A percentile compares a stretch with the other conserved stretches of the same genome.
Evolutionary conservation across 2,113 vertebrate genomes (phyloP).

Genomic region (Erythrocercus mccallii): DNA sequence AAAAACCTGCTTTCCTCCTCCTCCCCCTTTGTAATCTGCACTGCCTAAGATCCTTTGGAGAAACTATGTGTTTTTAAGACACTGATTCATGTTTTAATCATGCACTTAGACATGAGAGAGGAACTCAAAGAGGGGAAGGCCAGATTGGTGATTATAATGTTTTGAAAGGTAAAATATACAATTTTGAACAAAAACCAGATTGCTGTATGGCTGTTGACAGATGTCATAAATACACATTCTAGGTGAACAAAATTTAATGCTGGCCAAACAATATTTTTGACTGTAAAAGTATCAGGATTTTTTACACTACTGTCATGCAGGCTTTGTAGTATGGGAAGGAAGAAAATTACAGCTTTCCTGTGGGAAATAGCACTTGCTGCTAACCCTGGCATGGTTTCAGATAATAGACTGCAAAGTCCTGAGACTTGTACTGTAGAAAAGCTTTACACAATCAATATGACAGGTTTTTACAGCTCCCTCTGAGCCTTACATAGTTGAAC

Average conservation of each 20-base stretch:
- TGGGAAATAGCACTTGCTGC: constrained; percentile 21
- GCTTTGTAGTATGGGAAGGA: not conserved
- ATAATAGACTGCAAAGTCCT: constrained; percentile 1
- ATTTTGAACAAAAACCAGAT: not conserved
- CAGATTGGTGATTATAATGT: not conserved
- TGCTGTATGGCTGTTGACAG: not conserved
- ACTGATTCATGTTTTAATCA: not conserved
- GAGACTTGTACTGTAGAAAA: not conserved
- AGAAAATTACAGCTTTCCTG: not conserved
- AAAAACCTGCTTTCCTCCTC: not conserved
- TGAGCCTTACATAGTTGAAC: not conserved
- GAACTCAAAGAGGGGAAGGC: not conserved
- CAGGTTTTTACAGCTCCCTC: constrained; percentile 27
- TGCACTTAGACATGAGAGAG: not conserved
- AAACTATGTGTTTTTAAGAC: not conserved
- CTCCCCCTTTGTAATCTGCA: not conserved
- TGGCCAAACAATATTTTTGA: not conserved
- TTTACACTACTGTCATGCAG: not conserved
- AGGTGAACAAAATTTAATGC: not conserved
- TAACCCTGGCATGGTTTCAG: not conserved
- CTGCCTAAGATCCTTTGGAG: not conserved
- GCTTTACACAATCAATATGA: not conserved
- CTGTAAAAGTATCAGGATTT: not conserved
- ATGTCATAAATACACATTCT: not conserved
- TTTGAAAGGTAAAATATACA: not conserved